Percentiles rank a stretch among this genome's conserved stretches.
Conservation (phyloP, 2,113 vertebrate genomes). For the Oreotragus oreotragus region DNA sequence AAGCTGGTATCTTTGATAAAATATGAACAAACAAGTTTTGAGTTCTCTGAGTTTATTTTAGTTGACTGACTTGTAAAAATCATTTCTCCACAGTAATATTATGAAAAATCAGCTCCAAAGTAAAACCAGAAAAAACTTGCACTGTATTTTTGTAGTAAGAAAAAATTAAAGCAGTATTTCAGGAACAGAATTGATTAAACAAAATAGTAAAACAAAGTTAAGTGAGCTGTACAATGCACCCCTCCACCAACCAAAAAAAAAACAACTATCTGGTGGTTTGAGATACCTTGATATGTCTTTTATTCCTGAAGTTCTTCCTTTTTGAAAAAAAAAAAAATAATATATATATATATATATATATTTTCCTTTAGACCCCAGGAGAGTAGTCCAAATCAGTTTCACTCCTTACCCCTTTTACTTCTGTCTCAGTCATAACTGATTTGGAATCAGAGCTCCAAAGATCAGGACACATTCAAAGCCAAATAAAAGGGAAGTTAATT, state of each 20-base stretch:
- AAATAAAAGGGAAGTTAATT: not conserved
- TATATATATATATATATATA: no score
- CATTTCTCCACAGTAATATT: not conserved
- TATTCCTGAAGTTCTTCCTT: not conserved
- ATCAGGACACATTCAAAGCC: not conserved
- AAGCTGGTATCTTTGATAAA: not conserved
- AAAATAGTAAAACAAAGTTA: not conserved
- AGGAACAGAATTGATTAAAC: not conserved
- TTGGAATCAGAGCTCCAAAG: not conserved
- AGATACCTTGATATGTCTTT: not conserved
- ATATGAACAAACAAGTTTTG: not conserved
- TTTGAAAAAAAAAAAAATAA: accelerated
- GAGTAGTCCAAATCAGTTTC: not conserved
- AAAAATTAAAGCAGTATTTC: not conserved
- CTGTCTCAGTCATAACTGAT: not conserved
- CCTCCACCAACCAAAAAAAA: not conserved
- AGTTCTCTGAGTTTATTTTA: not conserved
- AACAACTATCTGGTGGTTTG: not conserved
- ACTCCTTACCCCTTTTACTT: not conserved
- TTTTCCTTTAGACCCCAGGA: not conserved
- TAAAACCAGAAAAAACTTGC: not conserved
- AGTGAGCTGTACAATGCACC: not conserved
- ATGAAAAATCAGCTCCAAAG: not conserved
- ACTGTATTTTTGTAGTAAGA: not conserved
- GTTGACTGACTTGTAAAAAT: not conserved